Evolutionary conservation across 2,113 vertebrate species (phyloP).

Genomic region (Canis aureus): DNA sequence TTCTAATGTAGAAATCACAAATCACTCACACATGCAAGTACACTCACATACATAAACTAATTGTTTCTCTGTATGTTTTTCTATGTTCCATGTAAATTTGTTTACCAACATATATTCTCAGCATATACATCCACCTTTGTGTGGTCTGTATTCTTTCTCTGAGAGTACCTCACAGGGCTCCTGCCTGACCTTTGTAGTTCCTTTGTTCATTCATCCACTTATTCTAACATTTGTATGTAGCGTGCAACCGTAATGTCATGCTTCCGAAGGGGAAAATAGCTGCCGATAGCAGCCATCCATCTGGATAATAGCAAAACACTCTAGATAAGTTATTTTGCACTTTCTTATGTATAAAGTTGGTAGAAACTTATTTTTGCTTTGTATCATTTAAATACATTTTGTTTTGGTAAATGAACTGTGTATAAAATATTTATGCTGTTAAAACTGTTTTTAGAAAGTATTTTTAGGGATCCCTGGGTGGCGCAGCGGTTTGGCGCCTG

Average conservation of each 20-base stretch:
- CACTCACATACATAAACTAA: constrained; percentile 6
- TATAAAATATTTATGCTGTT: constrained; percentile 99
- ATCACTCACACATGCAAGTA: constrained; percentile 61
- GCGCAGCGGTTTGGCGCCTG: no score
- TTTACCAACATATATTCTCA: constrained; percentile 77
- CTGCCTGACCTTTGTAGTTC: constrained; percentile 84
- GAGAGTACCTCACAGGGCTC: constrained; percentile 86
- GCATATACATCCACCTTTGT: constrained; percentile 68
- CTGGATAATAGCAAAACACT: constrained; percentile 90
- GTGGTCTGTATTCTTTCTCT: constrained; percentile 82
- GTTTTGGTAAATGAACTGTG: constrained; percentile 95
- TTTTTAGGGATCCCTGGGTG: no score
- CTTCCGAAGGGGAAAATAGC: constrained; percentile 85
- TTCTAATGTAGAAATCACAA: constrained; percentile 78
- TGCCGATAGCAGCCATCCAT: constrained; percentile 83
- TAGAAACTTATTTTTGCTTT: constrained; percentile 92
- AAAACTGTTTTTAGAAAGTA: constrained; percentile 95
- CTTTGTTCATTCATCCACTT: neutral
- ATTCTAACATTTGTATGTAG: constrained; percentile 82
- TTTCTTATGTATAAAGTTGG: constrained; percentile 94
- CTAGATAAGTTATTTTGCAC: constrained; percentile 95
- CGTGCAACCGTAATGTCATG: constrained; percentile 89
- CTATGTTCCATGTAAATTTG: constrained; percentile 80
- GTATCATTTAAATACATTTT: constrained; percentile 93
- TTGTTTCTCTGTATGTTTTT: constrained; percentile 59